A percentile compares a stretch with the other conserved stretches of the same genome.
phyloP scores from a whole-genome alignment of 2,888 invertebrate species.

The Ophioninae sp. region DNA sequence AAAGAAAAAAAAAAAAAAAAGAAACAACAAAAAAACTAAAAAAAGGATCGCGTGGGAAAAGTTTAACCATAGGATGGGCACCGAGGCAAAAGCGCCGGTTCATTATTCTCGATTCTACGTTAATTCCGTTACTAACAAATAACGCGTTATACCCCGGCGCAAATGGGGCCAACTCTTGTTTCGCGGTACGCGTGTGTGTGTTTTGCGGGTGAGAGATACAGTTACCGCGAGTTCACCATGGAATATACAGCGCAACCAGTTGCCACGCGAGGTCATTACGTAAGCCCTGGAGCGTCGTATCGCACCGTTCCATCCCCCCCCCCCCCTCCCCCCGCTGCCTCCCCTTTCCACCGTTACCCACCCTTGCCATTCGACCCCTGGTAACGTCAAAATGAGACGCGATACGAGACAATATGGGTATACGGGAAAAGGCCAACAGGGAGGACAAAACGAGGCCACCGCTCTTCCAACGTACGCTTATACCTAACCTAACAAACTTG shows the following conservation, averaged over 20 bases:
- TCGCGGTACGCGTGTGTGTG: constrained; percentile 31
- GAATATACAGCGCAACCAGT: not conserved
- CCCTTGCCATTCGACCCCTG: not conserved
- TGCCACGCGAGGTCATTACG: constrained; percentile 2
- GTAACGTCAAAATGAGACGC: constrained; percentile 6
- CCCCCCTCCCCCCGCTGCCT: no score
- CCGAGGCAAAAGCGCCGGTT: constrained; percentile 10
- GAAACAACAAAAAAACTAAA: no score
- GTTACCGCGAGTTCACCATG: constrained; percentile 23
- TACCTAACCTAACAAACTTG: constrained; percentile 30
- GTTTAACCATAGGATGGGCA: not conserved
- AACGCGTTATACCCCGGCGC: constrained; percentile 22
- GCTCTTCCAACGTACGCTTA: not conserved
- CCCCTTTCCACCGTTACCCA: constrained; percentile 2
- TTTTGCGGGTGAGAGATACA: constrained; percentile 25
- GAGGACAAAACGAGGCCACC: not conserved
- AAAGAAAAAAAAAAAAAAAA: no score
- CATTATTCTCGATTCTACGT: constrained; percentile 46
- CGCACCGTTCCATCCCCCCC: no score
- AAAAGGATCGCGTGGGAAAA: constrained; percentile 2
- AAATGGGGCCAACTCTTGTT: constrained; percentile 10
- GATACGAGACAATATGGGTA: constrained; percentile 12
- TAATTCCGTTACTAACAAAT: constrained; percentile 38
- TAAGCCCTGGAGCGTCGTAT: constrained; percentile 47
- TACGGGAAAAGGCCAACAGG: not conserved